phyloP scores from a whole-genome alignment of 1,140 invertebrate genomes.

The Orchestia grillus region DNA sequence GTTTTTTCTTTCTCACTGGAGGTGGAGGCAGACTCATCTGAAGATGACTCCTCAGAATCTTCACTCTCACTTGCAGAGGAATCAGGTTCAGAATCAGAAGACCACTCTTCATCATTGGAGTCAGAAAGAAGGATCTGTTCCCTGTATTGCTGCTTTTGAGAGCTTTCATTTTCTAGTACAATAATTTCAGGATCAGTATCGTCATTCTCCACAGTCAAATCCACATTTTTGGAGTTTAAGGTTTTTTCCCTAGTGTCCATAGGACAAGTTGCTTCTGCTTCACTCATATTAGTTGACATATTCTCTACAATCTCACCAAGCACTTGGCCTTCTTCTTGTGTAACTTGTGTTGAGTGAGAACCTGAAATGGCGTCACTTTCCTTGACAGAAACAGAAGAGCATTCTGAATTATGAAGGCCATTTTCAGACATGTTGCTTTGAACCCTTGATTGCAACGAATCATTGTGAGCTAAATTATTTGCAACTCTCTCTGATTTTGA shows the following conservation, averaged over 20 bases:
- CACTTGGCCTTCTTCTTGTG: neutral
- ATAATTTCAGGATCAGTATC: neutral
- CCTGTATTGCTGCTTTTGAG: neutral
- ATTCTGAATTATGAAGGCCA: neutral
- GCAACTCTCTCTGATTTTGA: neutral
- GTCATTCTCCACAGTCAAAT: neutral
- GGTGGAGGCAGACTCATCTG: neutral
- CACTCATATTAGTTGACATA: neutral
- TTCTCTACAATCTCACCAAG: neutral
- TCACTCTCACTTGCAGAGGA: neutral
- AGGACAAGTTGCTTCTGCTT: neutral
- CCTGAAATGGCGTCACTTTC: neutral
- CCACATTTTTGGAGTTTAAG: neutral
- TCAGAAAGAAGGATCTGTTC: neutral
- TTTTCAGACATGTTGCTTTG: neutral
- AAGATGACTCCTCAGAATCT: neutral
- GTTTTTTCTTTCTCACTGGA: neutral
- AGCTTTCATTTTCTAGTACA: neutral
- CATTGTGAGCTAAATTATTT: no score
- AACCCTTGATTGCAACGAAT: neutral
- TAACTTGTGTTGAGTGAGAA: neutral
- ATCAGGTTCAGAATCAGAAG: conserved; percentile 11
- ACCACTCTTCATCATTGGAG: neutral
- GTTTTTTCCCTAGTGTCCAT: neutral
- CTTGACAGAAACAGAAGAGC: neutral